These are phyloP conservation scores for Pyrocoelia pectoralis DNA, from an alignment of 2,888 invertebrate species.

Conservation along the genomic window DNA sequence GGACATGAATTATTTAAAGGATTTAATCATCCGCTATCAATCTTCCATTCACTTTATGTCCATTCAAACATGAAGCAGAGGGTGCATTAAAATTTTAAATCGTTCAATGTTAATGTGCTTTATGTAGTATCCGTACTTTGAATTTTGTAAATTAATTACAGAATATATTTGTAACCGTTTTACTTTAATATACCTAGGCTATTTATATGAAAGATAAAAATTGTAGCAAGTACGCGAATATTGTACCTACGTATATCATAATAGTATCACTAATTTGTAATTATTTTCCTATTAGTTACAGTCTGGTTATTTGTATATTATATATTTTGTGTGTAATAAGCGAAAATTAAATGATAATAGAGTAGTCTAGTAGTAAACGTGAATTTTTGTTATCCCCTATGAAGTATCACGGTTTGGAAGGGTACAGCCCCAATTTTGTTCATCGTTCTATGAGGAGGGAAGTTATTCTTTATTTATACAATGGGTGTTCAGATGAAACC, in stretches of 20 bases:
- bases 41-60: slow-evolving; percentile 10
- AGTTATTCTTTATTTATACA: slow-evolving; percentile 7
- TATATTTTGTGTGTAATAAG: slow-evolving; percentile 9
- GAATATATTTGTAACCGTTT: background rate
- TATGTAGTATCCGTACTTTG: background rate
- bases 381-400: background rate
- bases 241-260: background rate
- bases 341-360: slow-evolving; percentile 11
- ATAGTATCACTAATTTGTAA: background rate
- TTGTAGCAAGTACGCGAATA: no score
- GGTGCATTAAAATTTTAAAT: slow-evolving; percentile 20
- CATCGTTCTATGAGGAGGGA: slow-evolving; percentile 5
- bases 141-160: slow-evolving; percentile 3
- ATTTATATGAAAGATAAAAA: background rate
- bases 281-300: slow-evolving; percentile 1
- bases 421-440: slow-evolving; percentile 7
- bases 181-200: background rate
- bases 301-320: slow-evolving; percentile 2
- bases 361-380: background rate
- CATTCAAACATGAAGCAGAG: slow-evolving; percentile 17
- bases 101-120: slow-evolving; percentile 9
- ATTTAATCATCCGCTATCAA: slow-evolving; percentile 13
- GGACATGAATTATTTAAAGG: slow-evolving; percentile 23
- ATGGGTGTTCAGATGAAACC: slow-evolving; percentile 7
- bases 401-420: background rate